Base-by-base conservation (phyloP, 2,113 vertebrate species). In the Blennius ocellaris region DNA sequence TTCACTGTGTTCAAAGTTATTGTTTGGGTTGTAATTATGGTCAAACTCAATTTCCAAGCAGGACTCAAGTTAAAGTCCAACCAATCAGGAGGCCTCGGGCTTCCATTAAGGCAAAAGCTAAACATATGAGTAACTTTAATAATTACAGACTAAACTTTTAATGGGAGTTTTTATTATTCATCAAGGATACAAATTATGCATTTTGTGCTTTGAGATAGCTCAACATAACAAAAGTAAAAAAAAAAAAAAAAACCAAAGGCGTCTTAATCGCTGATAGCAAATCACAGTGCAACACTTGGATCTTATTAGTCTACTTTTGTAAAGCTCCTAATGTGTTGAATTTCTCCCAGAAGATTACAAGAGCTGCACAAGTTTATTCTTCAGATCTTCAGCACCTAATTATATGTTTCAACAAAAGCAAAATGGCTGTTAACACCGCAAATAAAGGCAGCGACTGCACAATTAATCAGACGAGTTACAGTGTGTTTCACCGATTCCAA, bases 31-130 rank as follows among this genome's bases (percentile, higher is more conserved):
- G 58, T 39, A 44, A 61, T 62, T 38, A 43, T 14, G 36, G 17
- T 54, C 8, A 52, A 37, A 39, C 14, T 60, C 73, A 45, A 48
- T 57, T 56, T 70, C 52, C 8, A 21, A 66, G 72, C 14, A 41
- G 40, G 6, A 40, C 54, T 45, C 12, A 3, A 16, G 51, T 8
- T 60, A 44, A 44, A 17, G 36, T 59, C 56, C 12, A 44, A 30
- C 16, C 0, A 1, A 48, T 62, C 40, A 37, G 21, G 11, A 15
- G 15, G 15, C 49, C 44, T 56, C 45, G 2, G 41, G 41, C 10
- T 30, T 30, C 21, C 21, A 30, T 30, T 30, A 30, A 30, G 21
- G 21, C 21, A 30, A 30, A 30, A 30, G 21, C 21, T 30, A 30
- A 30, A 30, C 21, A 30, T 30, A 30, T 30, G 21, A 30, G 21